Evolutionary conservation across 1,140 invertebrate genomes (phyloP).

Genomic region (Drosophila pachea): DNA sequence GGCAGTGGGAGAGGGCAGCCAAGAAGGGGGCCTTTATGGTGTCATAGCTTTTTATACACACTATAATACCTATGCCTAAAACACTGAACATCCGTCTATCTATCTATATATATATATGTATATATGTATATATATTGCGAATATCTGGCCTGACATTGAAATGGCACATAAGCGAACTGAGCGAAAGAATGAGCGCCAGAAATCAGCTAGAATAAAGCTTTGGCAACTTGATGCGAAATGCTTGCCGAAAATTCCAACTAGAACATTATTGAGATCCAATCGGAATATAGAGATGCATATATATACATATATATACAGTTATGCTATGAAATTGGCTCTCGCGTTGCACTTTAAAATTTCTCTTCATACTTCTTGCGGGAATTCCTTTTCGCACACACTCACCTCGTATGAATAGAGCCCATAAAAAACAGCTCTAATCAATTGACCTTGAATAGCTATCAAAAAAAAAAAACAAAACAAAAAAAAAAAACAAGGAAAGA

Average conservation of each 20-base stretch:
- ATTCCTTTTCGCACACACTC: not conserved
- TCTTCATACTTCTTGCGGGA: not conserved
- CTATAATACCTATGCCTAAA: not conserved
- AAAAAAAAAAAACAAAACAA: slow-evolving; percentile 1
- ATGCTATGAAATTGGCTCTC: not conserved
- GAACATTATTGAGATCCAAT: too few relatives aligned
- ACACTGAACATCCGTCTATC: too few relatives aligned
- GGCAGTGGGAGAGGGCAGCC: not conserved
- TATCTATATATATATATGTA: too few relatives aligned
- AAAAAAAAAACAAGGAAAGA: slow-evolving; percentile 18
- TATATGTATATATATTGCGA: too few relatives aligned
- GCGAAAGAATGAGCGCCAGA: slow-evolving; percentile 8
- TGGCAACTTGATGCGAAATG: too few relatives aligned
- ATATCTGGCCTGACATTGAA: slow-evolving; percentile 66
- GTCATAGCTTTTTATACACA: slow-evolving; percentile 60
- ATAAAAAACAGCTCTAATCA: slow-evolving; percentile 31
- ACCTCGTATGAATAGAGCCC: slow-evolving; percentile 1
- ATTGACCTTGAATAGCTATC: slow-evolving; percentile 43
- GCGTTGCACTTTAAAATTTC: not conserved
- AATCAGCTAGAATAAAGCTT: not conserved
- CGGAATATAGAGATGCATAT: too few relatives aligned
- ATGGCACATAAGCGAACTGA: slow-evolving; percentile 16
- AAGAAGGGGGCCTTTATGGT: slow-evolving; percentile 50
- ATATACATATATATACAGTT: not conserved
- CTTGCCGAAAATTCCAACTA: too few relatives aligned